Conservation (phyloP, 2,888 invertebrate genomes). For the Linyphia triangularis region DNA sequence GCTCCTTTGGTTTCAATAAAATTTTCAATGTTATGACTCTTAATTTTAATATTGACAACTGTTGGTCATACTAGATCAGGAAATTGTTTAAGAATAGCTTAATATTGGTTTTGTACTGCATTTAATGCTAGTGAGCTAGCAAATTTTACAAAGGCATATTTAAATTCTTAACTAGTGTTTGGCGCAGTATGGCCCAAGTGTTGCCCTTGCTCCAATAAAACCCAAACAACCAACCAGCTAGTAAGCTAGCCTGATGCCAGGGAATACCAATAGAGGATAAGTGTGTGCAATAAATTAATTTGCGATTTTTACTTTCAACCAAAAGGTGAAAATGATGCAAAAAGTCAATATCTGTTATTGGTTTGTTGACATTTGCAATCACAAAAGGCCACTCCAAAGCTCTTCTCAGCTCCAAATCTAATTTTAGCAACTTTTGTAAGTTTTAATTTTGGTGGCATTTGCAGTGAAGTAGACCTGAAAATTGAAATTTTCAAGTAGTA, state of each 20-base stretch:
- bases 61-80: constrained; percentile 18
- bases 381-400: constrained; percentile 68
- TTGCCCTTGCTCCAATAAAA: too few relatives aligned
- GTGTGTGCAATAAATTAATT: too few relatives aligned
- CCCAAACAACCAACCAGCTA: too few relatives aligned
- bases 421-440: constrained; percentile 27
- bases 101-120: constrained; percentile 15
- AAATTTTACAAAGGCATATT: too few relatives aligned
- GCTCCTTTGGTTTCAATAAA: constrained; percentile 78
- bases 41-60: constrained; percentile 17
- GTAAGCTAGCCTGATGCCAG: too few relatives aligned
- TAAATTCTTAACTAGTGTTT: too few relatives aligned
- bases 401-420: constrained; percentile 59
- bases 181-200: too few relatives aligned
- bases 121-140: background rate
- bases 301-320: constrained; percentile 36
- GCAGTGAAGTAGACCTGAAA: too few relatives aligned
- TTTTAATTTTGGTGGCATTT: constrained; percentile 48
- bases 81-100: constrained; percentile 36
- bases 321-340: constrained; percentile 39
- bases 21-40: constrained; percentile 75
- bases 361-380: constrained; percentile 69
- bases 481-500: too few relatives aligned
- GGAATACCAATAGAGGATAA: too few relatives aligned
- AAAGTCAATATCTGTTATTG: constrained; percentile 76